A percentile compares a stretch with the other conserved stretches of the same genome.
Evolutionary conservation across 2,113 vertebrate genomes (phyloP).

Genomic region (Etheostoma cragini): DNA sequence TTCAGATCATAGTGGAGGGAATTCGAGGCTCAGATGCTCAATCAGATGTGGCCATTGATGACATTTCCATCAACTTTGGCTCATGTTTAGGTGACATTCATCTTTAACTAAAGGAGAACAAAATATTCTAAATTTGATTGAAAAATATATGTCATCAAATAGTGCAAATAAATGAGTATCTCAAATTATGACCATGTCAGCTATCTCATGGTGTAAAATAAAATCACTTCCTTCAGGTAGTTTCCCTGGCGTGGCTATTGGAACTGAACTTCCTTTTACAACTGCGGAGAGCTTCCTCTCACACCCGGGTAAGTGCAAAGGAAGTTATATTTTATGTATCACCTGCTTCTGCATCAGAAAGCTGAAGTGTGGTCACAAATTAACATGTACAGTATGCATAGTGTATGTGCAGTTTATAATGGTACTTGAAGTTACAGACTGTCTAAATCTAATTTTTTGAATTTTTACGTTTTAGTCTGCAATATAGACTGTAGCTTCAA

Average conservation of each 20-base stretch:
- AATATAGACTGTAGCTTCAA: conserved; percentile 66
- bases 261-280: conserved; percentile 28
- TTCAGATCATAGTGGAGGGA: conserved; percentile 82
- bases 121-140: background rate
- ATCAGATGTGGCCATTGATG: conserved; percentile 83
- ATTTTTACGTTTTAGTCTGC: conserved; percentile 59
- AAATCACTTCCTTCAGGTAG: conserved; percentile 20
- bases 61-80: conserved; percentile 71
- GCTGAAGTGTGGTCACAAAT: conserved; percentile 45
- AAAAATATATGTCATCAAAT: background rate
- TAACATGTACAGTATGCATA: conserved; percentile 11
- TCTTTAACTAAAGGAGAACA: background rate
- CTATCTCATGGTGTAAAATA: background rate
- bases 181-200: background rate
- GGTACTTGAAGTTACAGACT: background rate
- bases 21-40: conserved; percentile 74
- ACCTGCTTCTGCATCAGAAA: conserved; percentile 28
- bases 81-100: conserved; percentile 70
- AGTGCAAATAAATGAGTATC: background rate
- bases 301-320: conserved; percentile 51
- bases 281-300: conserved; percentile 1
- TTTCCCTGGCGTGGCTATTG: background rate
- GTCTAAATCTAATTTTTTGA: background rate
- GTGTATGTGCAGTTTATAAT: background rate
- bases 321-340: conserved; percentile 31